Conservation (phyloP, 2,888 invertebrate species). For the Hirtodrosophila trivittata region DNA sequence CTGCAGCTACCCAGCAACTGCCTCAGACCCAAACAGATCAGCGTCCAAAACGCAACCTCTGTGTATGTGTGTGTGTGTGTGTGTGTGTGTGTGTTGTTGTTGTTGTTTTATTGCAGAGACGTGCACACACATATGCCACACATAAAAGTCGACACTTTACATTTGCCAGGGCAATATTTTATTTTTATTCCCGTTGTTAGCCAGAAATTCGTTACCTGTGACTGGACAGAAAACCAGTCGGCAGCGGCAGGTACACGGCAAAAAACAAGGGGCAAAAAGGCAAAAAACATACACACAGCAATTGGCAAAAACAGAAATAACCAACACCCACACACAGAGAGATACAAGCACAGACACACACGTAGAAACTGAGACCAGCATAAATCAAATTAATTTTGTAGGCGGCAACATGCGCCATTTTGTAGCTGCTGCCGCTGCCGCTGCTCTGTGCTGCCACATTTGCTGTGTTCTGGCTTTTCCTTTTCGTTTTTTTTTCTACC, state of each 20-base stretch:
- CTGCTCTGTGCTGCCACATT: not conserved
- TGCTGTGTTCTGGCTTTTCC: conserved; percentile 7
- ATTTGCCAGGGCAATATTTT: conserved; percentile 70
- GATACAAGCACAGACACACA: conserved; percentile 19
- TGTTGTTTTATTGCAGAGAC: conserved; percentile 72
- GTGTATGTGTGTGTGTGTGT: conserved; percentile 9
- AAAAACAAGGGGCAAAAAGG: not conserved
- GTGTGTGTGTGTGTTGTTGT: conserved; percentile 22
- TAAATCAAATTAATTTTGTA: conserved; percentile 82
- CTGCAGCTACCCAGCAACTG: no score
- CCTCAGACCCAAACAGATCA: conserved; percentile 44
- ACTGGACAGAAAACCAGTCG: conserved; percentile 32
- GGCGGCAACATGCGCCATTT: conserved; percentile 76
- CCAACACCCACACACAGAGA: conserved; percentile 19
- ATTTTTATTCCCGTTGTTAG: conserved; percentile 74
- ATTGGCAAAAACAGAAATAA: conserved; percentile 39
- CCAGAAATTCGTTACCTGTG: conserved; percentile 75
- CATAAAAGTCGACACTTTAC: conserved; percentile 76
- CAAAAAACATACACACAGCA: conserved; percentile 21
- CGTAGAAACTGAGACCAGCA: conserved; percentile 56
- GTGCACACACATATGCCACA: conserved; percentile 64
- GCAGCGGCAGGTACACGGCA: conserved; percentile 19
- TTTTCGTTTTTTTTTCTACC: conserved; percentile 21
- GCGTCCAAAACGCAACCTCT: conserved; percentile 42
- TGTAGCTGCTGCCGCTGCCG: conserved; percentile 37